These are phyloP conservation scores for Leptosomus discolor DNA, from an alignment of 2,113 vertebrate species.

Conservation along the genomic window DNA sequence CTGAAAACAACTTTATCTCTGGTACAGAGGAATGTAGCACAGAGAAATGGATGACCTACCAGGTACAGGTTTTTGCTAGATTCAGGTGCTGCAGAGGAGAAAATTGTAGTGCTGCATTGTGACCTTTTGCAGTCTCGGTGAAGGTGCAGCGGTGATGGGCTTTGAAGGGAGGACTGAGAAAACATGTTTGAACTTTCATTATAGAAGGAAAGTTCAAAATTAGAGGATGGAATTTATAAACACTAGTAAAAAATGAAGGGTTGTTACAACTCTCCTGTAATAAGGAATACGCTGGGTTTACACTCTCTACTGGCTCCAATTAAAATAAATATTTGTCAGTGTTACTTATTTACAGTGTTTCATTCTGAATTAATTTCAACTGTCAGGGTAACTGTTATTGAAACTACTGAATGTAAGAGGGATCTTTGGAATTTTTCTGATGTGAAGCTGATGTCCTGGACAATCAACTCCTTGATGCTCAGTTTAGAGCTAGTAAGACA, in stretches of 20 bases:
- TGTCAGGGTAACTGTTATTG: neutral
- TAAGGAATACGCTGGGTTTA: neutral
- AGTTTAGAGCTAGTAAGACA: neutral
- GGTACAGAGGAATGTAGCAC: neutral
- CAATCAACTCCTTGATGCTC: neutral
- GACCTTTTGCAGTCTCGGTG: neutral
- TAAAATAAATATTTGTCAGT: neutral
- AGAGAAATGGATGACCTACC: neutral
- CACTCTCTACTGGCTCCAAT: neutral
- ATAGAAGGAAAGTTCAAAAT: neutral
- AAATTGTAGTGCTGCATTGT: neutral
- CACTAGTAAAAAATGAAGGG: neutral
- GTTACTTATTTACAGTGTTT: neutral
- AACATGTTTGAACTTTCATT: neutral
- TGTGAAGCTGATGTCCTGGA: neutral
- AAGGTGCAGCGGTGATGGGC: neutral
- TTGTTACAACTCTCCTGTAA: neutral
- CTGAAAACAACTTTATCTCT: constrained; percentile 29
- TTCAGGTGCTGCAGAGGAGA: neutral
- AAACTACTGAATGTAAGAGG: neutral
- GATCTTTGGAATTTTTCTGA: neutral
- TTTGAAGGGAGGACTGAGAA: constrained; percentile 20
- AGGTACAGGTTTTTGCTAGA: neutral
- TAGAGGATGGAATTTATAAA: constrained; percentile 28
- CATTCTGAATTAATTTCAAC: neutral